Evolutionary conservation across 2,888 invertebrate species (phyloP), one percentile per base, ranked within the genome.

Genomic region (Leistus spinibarbis): DNA sequence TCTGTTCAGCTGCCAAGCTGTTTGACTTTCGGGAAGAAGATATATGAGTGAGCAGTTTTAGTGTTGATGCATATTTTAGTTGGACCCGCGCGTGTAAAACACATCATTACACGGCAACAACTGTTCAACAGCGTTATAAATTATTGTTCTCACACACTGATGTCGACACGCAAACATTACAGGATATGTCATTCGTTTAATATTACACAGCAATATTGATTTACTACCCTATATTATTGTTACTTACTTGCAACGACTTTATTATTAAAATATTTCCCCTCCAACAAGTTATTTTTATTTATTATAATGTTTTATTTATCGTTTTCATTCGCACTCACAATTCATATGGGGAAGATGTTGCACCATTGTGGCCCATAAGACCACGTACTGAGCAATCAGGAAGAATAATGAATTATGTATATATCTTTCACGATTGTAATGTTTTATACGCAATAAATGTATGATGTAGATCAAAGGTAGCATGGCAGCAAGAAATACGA

Each of bases 81-180:
- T 63, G 75, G 75, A 40, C 40, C 40, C 40, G n/a, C 68, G 63
- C 64, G 75, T 75, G 75, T 75, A 69, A 69, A 75, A 75, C 75
- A 75, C 69, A 64, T 75, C 75, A 75, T 75, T 75, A 75, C 69
- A 69, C 19, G 57, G 67, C 62, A 63, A 54, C 64, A 69, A 69
- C 75, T 75, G 75, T 75, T 75, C 69, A 75, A 75, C 75, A 75
- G 54, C 69, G 69, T 27, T 62, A 75, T 75, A 75, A 75, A 75
- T 75, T 75, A 75, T 62, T 17, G 9, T 19, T 57, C 17, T 19
- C 57, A 19, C 57, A 57, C 20, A 10, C 7, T 40, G 40, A 40
- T 40, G 40, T 40, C 40, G 40, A 40, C 40, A 40, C 40, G 40
- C 40, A 13, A 40, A 40, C 40, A 40, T 40, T 40, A 13, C 40